Percentiles rank a stretch among this genome's conserved stretches.
Evolutionary conservation across 2,113 vertebrate species (phyloP).

Genomic region (Hipposideros armiger): DNA sequence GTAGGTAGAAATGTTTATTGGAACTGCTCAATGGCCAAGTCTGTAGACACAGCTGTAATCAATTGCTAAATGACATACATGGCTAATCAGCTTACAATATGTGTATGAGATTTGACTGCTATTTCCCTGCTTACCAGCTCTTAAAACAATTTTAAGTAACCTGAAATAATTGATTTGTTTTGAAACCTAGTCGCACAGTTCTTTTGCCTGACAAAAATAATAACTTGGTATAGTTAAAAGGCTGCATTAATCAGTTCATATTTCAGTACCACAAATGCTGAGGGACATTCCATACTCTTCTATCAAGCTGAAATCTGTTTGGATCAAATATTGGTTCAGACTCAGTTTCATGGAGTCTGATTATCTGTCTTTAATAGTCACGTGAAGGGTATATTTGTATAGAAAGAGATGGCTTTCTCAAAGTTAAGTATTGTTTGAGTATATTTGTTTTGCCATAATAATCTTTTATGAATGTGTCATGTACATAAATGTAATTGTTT

Average conservation of each 20-base stretch:
- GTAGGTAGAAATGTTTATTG: slow-evolving; percentile 49
- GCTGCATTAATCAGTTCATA: neutral
- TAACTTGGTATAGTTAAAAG: neutral
- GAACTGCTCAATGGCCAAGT: neutral
- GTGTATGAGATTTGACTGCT: neutral
- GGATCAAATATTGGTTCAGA: slow-evolving; percentile 16
- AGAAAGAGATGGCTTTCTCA: neutral
- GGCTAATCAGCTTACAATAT: slow-evolving; percentile 57
- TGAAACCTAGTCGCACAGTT: slow-evolving; percentile 37
- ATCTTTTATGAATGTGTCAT: neutral
- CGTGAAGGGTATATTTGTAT: neutral
- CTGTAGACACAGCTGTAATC: slow-evolving; percentile 56
- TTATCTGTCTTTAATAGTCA: neutral
- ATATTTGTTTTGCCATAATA: neutral
- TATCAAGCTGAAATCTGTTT: slow-evolving; percentile 12
- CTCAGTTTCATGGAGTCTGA: neutral
- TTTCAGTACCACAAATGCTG: neutral
- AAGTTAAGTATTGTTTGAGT: neutral
- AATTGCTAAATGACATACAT: neutral
- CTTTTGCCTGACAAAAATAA: slow-evolving; percentile 58
- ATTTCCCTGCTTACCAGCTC: neutral
- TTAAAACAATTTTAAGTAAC: slow-evolving; percentile 61
- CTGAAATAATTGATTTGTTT: slow-evolving; percentile 63
- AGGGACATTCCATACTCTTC: neutral
- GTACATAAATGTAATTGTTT: neutral